These are phyloP conservation scores for Turritopsis rubra DNA, from an alignment of 30 jellyfish, hydroid and myxozoan species.

Conservation along the genomic window DNA sequence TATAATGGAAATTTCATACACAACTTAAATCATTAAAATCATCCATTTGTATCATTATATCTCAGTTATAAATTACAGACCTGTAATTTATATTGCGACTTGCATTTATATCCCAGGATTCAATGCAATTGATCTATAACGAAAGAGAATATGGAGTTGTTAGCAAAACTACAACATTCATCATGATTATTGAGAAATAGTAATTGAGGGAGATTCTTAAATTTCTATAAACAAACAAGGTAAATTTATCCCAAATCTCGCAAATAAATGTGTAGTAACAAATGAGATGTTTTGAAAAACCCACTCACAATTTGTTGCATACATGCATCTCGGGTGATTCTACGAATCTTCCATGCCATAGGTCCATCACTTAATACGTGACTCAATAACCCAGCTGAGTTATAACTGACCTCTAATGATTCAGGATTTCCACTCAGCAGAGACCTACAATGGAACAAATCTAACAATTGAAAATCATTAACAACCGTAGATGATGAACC, in stretches of 20 bases:
- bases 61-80: conserved; percentile 13
- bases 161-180: not conserved
- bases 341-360: conserved; percentile 41
- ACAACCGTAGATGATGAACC: no score
- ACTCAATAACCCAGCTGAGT: conserved; percentile 67
- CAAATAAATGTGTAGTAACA: no score
- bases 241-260: not conserved
- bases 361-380: conserved; percentile 69
- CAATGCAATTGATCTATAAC: conserved; percentile 32
- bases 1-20: not conserved
- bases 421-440: not conserved
- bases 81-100: conserved; percentile 58
- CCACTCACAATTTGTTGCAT: conserved; percentile 48
- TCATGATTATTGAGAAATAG: no score
- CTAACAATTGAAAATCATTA: not conserved
- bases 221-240: no score
- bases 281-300: no score
- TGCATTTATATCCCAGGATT: conserved; percentile 47
- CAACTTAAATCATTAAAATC: no score
- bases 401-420: conserved; percentile 56
- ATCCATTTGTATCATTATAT: no score
- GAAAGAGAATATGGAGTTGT: not conserved
- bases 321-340: conserved; percentile 40
- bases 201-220: no score
- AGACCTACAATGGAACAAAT: conserved; percentile 3